A percentile compares a stretch with the other conserved stretches of the same genome.
Conservation (phyloP, 1,140 invertebrate genomes). For the Drosophila bocki region DNA sequence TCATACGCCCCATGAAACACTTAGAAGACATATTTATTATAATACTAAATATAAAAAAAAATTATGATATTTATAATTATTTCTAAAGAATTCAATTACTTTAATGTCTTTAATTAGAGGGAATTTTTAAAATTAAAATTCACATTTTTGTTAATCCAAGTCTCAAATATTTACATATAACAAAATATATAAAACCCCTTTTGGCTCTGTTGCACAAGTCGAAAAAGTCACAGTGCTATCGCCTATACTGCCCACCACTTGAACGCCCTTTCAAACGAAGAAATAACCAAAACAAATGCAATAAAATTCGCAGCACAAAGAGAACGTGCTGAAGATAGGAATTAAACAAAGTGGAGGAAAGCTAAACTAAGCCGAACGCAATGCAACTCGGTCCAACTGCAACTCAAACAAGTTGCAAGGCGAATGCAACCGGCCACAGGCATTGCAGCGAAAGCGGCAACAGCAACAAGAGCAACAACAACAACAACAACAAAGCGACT, state of each 20-base stretch:
- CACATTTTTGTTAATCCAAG: not conserved
- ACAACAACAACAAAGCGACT: constrained; percentile 34
- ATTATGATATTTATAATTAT: too few species aligned
- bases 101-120: too few species aligned
- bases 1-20: not conserved
- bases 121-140: too few species aligned
- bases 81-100: too few species aligned
- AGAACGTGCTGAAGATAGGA: constrained; percentile 17
- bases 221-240: not conserved
- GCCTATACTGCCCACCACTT: constrained; percentile 27
- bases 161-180: too few species aligned
- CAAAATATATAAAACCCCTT: not conserved
- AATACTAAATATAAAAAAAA: too few species aligned
- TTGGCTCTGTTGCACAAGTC: not conserved
- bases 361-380: constrained; percentile 14
- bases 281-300: constrained; percentile 66
- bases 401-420: constrained; percentile 43
- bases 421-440: constrained; percentile 51
- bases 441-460: constrained; percentile 54
- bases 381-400: constrained; percentile 50
- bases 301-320: constrained; percentile 28
- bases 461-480: constrained; percentile 21
- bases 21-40: not conserved
- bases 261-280: constrained; percentile 52
- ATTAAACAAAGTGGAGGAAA: constrained; percentile 24